These are phyloP conservation scores for Campylomormyrus tamandua DNA, from an alignment of 2,113 vertebrate genomes.

Conservation along the genomic window DNA sequence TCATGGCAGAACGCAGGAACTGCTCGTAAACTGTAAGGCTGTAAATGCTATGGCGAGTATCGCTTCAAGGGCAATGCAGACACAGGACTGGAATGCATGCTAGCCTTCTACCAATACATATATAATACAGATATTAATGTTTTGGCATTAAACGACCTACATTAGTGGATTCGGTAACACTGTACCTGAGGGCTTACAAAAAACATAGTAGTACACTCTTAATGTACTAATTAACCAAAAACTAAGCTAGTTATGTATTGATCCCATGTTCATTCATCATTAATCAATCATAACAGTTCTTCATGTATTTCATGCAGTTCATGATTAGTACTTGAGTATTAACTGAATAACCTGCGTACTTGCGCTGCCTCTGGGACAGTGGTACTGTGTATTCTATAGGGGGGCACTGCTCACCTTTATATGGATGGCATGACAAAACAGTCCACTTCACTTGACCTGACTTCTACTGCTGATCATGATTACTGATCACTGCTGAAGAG, in stretches of 20 bases:
- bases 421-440: not conserved
- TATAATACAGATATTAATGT: not conserved
- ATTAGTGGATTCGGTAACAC: not conserved
- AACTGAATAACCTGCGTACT: not conserved
- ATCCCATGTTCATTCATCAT: not conserved
- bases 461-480: not conserved
- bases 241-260: not conserved
- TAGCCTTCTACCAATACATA: not conserved
- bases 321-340: not conserved
- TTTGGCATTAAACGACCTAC: not conserved
- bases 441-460: not conserved
- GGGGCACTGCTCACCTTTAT: not conserved
- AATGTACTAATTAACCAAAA: not conserved
- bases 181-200: not conserved
- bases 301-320: not conserved
- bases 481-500: not conserved
- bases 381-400: not conserved
- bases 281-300: not conserved
- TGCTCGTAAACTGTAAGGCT: not conserved
- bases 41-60: not conserved
- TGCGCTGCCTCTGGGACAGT: not conserved
- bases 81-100: not conserved
- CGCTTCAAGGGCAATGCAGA: not conserved
- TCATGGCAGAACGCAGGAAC: not conserved
- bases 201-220: not conserved